Base-by-base conservation (phyloP, 2,888 invertebrate genomes). In the Lasioglossum zephyrum region DNA sequence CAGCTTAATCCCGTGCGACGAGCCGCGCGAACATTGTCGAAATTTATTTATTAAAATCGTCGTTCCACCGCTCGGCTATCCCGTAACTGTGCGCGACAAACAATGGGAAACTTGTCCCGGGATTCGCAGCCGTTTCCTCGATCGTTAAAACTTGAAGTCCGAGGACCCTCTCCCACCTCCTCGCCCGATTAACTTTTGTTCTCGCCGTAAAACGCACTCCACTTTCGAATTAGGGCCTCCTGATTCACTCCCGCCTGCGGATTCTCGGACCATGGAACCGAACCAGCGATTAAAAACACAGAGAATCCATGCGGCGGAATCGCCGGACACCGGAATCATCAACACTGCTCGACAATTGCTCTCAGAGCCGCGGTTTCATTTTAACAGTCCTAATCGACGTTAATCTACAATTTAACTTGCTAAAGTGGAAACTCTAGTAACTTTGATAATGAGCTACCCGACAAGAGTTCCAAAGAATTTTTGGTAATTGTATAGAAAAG, bases 141-240 rank as follows among this genome's bases (percentile, higher is more conserved):
- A 31, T 91, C 89, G 84, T 92, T 90, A 85, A 90, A 90, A 88
- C 88, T 86, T 82, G 84, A 89, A 90, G 89, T 91, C 92, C 91
- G 88, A 88, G 89, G 85, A 75, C 85, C 70, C 36, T 49, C 73
- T 72, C 57, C n/a, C 41, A 2, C 11, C 73, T 11, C 16, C 73
- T 11, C 79, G 78, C 8, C 39, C 81, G 78, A 84, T 85, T 81
- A 82, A 82, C 73, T 86, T 86, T 81, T 70, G n/a, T 79, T 22
- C 47, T 9, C 18, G 11, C 31, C 22, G 4, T 22, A 53, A 41
- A 66, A 73, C 66, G 73, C 44, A 73, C 39, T 26, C 73, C 49
- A 79, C 49, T 79, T 73, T 47, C 72, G 4, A 73, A 79, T 73
- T 82, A 63, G 16, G 31, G 63, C 63, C 63, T 31, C 13, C 63